These are phyloP conservation scores for Hybognathus amarus DNA, from an alignment of 2,797 vertebrate species.

Conservation along the genomic window DNA sequence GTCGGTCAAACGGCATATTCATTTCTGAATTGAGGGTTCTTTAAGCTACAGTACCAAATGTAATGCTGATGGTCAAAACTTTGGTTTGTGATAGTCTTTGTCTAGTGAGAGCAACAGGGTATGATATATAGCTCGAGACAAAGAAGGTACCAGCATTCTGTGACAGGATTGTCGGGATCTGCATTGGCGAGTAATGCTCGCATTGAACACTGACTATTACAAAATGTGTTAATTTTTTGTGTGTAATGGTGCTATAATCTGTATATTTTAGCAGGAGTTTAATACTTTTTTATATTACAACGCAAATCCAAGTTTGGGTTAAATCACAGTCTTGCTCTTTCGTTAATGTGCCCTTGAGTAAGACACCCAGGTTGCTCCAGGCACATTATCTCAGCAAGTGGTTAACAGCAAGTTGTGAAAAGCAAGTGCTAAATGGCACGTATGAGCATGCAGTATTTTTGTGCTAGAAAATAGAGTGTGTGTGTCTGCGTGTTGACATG, in stretches of 20 bases:
- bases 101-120: background rate
- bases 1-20: background rate
- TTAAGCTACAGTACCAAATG: background rate
- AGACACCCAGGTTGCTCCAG: constrained; percentile 4
- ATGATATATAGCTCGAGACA: background rate
- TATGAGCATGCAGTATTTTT: constrained; percentile 3
- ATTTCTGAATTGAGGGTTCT: background rate
- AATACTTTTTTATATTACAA: background rate
- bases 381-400: constrained; percentile 6
- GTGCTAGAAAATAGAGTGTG: background rate
- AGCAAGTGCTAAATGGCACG: constrained; percentile 23
- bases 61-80: background rate
- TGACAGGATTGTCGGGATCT: background rate
- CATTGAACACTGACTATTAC: background rate
- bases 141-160: background rate
- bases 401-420: constrained; percentile 17
- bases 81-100: background rate
- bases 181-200: background rate
- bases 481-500: background rate
- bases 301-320: background rate
- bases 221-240: background rate
- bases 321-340: constrained; percentile 10
- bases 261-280: background rate
- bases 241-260: background rate
- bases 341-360: background rate